Evolutionary conservation across 2,113 vertebrate species (phyloP).

Genomic region (Sardina pilchardus): DNA sequence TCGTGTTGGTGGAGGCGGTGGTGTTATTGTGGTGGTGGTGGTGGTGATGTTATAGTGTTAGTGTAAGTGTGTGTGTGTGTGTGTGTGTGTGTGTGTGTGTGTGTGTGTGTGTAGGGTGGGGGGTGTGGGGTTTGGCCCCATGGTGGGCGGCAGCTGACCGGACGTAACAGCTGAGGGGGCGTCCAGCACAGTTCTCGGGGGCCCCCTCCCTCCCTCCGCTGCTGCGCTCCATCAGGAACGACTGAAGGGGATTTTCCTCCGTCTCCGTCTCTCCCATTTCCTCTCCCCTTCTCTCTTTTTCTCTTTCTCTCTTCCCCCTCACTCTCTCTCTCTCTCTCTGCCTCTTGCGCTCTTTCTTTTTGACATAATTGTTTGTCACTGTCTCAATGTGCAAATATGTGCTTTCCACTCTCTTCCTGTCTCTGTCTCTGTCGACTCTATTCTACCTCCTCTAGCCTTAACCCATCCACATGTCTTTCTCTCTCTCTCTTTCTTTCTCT

Average conservation of each 20-base stretch:
- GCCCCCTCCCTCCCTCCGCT: not conserved
- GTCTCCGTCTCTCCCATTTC: not conserved
- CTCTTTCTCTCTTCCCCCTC: not conserved
- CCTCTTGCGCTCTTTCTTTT: not conserved
- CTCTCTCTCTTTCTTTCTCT: too few species aligned
- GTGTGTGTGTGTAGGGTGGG: too few species aligned
- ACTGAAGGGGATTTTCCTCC: slow-evolving; percentile 18
- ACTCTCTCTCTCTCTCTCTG: not conserved
- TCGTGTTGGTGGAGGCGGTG: too few species aligned
- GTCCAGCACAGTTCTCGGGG: not conserved
- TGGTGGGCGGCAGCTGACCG: slow-evolving; percentile 35
- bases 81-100: too few species aligned
- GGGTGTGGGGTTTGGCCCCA: not conserved
- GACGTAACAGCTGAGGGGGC: slow-evolving; percentile 43
- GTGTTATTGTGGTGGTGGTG: too few species aligned
- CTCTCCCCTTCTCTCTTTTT: not conserved
- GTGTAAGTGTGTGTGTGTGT: too few species aligned
- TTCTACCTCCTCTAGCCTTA: too few species aligned
- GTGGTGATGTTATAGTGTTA: not conserved
- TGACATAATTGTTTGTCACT: not conserved
- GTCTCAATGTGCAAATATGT: not conserved
- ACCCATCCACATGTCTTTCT: too few species aligned
- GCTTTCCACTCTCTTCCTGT: too few species aligned
- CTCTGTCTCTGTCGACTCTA: too few species aligned
- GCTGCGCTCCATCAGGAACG: slow-evolving; percentile 26